Base-by-base conservation (phyloP, 2,113 vertebrate species). In the Oncorhynchus nerka region DNA sequence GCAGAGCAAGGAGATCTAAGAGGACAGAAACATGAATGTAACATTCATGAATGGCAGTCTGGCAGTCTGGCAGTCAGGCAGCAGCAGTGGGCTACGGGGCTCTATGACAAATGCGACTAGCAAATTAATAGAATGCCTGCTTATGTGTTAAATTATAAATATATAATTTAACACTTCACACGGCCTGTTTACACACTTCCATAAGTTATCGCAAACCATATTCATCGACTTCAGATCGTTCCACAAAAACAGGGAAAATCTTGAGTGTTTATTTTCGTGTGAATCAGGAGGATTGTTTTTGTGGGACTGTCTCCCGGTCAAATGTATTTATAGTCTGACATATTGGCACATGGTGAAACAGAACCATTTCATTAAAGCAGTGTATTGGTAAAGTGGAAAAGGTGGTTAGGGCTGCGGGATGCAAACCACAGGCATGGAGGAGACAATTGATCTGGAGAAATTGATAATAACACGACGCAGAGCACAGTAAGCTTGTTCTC, bases 1-100 rank as follows among this genome's bases (percentile, higher is more conserved):
- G 69, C 22, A 48, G 7, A 45, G 71, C 51, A 68, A 24, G 75
- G 48, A 81, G 81, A 85, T 78, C 72, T 64, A 68, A 81, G 71
- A 9, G 20, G 59, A 71, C 4, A 78, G 22, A 84, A 76, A 69
- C 68, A 69, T 69, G 32, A n/a, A 57, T 57, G 68, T 79, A 83
- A 81, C 77, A 39, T 61, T 70, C 34, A 34, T 34, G 34, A 32
- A 26, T 69, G 76, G 74, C 70, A 72, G 73, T 34, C 32, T 34
- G 32, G 32, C 32, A 26, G 26, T 26, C 26, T 26, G 26, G 26
- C 26, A 34, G 32, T 5, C 39, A 51, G 32, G 16, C 20, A 15
- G 16, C 4, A 30, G 65, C 2, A 45, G 20, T 11, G 34, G 68
- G 32, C 34, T n/a, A 19, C 5, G 20, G 28, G 1, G 6, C 20